Evolutionary conservation across 1,140 invertebrate species (phyloP).

Genomic region (Brachystomella parvula): DNA sequence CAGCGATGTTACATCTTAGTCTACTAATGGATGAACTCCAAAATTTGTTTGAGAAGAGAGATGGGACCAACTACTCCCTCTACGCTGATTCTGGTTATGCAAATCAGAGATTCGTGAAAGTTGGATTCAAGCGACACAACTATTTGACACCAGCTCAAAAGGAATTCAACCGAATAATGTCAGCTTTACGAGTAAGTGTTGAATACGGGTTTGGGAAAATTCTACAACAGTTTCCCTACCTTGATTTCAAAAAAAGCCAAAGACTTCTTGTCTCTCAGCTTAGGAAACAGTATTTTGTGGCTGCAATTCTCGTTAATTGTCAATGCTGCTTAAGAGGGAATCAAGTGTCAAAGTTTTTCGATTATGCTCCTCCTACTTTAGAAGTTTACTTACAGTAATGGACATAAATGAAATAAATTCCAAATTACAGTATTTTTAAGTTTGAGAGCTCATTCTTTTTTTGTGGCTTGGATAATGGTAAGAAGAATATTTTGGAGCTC

Average conservation of each 20-base stretch:
- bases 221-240: slow-evolving; percentile 4
- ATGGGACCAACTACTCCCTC: not conserved
- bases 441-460: not conserved
- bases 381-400: slow-evolving; percentile 16
- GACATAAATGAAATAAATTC: not conserved
- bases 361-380: not conserved
- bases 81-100: slow-evolving; percentile 16
- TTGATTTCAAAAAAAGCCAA: slow-evolving; percentile 21
- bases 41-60: not conserved
- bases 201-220: slow-evolving; percentile 23
- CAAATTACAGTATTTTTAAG: not conserved
- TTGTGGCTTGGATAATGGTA: not conserved
- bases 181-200: slow-evolving; percentile 11
- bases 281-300: slow-evolving; percentile 6
- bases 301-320: slow-evolving; percentile 13
- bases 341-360: slow-evolving; percentile 11
- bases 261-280: not conserved
- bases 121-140: slow-evolving; percentile 12
- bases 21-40: not conserved
- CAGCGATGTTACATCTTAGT: slow-evolving; percentile 15
- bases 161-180: slow-evolving; percentile 6
- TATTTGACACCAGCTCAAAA: slow-evolving; percentile 1
- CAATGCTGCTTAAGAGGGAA: slow-evolving; percentile 16
- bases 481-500: not conserved
- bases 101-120: slow-evolving; percentile 21